A percentile compares a stretch with the other conserved stretches of the same genome.
phyloP scores from a whole-genome alignment of 2,888 invertebrate genomes.

The Pammene fasciana region DNA sequence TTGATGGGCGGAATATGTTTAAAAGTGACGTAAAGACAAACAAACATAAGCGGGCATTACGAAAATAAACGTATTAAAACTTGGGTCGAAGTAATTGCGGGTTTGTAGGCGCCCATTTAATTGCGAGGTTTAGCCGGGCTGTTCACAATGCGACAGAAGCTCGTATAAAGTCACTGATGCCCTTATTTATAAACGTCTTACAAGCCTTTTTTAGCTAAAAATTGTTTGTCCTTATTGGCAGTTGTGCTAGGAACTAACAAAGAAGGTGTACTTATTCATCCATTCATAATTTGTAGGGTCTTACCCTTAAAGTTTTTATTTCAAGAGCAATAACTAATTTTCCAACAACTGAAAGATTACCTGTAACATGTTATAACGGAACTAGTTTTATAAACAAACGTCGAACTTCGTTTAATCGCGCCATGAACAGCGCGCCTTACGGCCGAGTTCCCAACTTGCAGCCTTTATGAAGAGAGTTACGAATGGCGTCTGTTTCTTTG shows the following conservation, averaged over 20 bases:
- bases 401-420: slow-evolving; percentile 29
- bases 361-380: slow-evolving; percentile 8
- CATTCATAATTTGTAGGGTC: no score
- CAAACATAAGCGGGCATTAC: no score
- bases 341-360: slow-evolving; percentile 17
- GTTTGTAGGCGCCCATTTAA: background rate
- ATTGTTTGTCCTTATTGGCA: no score
- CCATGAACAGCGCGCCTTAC: slow-evolving; percentile 29
- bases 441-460: slow-evolving; percentile 19
- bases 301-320: no score
- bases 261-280: no score
- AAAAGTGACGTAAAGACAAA: no score
- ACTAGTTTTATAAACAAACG: slow-evolving; percentile 30
- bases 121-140: background rate
- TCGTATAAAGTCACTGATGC: background rate
- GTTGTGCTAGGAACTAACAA: no score
- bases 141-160: background rate
- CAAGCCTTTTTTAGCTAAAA: no score
- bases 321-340: slow-evolving; percentile 2
- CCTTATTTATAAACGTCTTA: no score
- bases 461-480: slow-evolving; percentile 24
- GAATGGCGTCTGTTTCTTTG: slow-evolving; percentile 26
- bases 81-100: background rate
- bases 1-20: no score
- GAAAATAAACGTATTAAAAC: background rate